Conservation (phyloP, 2,113 vertebrate species). For the Butorides virescens region DNA sequence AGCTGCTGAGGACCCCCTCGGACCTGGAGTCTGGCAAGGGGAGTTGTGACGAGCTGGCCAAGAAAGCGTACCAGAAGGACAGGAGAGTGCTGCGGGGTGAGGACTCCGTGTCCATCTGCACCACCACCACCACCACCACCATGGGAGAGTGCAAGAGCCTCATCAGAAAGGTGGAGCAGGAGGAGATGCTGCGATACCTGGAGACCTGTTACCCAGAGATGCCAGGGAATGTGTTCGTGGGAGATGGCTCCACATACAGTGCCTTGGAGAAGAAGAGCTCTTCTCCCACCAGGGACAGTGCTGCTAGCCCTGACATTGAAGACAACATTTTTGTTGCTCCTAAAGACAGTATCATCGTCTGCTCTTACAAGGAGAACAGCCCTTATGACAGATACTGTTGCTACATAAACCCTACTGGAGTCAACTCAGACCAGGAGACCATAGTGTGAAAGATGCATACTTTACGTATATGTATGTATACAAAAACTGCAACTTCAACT, state of each 20-base stretch:
- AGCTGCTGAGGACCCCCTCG: slow-evolving; percentile 77
- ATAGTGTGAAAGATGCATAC: slow-evolving; percentile 71
- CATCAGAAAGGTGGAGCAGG: slow-evolving; percentile 57
- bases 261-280: slow-evolving; percentile 73
- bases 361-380: slow-evolving; percentile 77
- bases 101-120: slow-evolving; percentile 61
- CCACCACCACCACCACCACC: slow-evolving; percentile 38
- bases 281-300: slow-evolving; percentile 56
- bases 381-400: slow-evolving; percentile 82
- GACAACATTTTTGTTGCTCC: slow-evolving; percentile 77
- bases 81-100: slow-evolving; percentile 12
- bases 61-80: slow-evolving; percentile 46
- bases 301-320: slow-evolving; percentile 63
- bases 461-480: slow-evolving; percentile 11
- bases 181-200: slow-evolving; percentile 74
- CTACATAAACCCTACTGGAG: slow-evolving; percentile 77
- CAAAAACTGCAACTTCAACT: slow-evolving; percentile 3
- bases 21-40: slow-evolving; percentile 78
- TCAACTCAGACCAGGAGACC: slow-evolving; percentile 78
- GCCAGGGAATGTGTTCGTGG: slow-evolving; percentile 39
- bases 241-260: slow-evolving; percentile 65
- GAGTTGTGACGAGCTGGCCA: slow-evolving; percentile 71
- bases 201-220: slow-evolving; percentile 75
- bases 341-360: slow-evolving; percentile 79
- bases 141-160: slow-evolving; percentile 64